Evolutionary conservation across 2,797 vertebrate species (phyloP).

Genomic region (Labeo calbasu): DNA sequence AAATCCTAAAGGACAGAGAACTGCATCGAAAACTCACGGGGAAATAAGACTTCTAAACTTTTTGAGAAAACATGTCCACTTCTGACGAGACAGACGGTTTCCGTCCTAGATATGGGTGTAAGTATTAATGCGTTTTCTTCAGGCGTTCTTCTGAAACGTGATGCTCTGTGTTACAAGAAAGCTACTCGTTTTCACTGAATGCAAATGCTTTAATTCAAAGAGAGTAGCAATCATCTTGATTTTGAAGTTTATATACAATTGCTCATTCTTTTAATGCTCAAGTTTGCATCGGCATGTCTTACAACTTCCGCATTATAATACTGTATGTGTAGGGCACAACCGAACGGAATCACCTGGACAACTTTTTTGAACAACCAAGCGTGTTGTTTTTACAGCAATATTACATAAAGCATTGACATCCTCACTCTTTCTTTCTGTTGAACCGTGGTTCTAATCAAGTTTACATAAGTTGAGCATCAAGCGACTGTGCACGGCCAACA

Average conservation of each 20-base stretch:
- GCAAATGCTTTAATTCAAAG: background rate
- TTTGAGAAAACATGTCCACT: constrained; percentile 79
- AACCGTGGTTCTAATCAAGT: background rate
- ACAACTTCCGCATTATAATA: constrained; percentile 77
- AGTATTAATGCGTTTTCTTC: constrained; percentile 66
- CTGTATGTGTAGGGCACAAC: background rate
- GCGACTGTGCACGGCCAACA: background rate
- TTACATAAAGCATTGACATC: background rate
- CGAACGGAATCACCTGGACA: background rate
- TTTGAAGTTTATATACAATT: background rate
- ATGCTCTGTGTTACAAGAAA: background rate
- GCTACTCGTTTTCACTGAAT: background rate
- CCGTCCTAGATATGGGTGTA: constrained; percentile 87
- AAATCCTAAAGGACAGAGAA: constrained; percentile 21
- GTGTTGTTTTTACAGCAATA: background rate
- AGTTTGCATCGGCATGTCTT: constrained; percentile 63
- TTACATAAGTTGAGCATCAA: background rate
- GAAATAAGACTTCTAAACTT: constrained; percentile 57
- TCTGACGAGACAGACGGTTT: constrained; percentile 82
- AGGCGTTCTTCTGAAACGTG: constrained; percentile 1
- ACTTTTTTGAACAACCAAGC: background rate
- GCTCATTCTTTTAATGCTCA: background rate
- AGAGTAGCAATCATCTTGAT: background rate
- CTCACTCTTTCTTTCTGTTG: background rate
- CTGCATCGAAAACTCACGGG: constrained; percentile 42